These are phyloP conservation scores for Otolemur crassicaudatus DNA, from an alignment of 2,797 vertebrate genomes.

Conservation along the genomic window DNA sequence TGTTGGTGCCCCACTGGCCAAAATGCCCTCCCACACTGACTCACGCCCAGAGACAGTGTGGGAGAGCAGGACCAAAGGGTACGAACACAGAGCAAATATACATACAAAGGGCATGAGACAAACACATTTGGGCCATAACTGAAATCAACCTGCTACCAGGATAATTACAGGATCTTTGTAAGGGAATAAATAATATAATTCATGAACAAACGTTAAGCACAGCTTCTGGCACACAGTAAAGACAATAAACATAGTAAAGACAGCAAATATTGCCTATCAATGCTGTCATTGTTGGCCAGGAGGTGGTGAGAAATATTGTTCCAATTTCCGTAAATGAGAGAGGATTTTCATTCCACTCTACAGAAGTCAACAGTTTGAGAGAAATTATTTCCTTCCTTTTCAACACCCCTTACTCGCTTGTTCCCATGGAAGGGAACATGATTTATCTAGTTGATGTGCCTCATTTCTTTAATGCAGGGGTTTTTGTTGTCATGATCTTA, in stretches of 20 bases:
- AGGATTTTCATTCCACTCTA: neutral
- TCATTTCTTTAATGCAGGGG: neutral
- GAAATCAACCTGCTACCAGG: neutral
- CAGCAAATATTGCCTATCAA: neutral
- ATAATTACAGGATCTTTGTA: neutral
- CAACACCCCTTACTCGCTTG: no score
- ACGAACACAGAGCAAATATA: neutral
- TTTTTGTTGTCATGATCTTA: neutral
- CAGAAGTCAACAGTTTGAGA: slow-evolving; percentile 26
- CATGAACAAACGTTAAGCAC: neutral
- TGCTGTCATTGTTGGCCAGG: neutral
- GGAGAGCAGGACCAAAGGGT: neutral
- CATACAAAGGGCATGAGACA: neutral
- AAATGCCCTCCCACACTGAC: neutral
- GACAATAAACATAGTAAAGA: neutral
- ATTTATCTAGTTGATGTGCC: neutral
- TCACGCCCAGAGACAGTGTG: neutral
- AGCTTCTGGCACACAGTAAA: slow-evolving; percentile 1
- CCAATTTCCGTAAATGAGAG: neutral
- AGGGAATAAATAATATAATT: neutral
- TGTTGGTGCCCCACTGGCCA: neutral
- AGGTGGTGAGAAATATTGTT: neutral
- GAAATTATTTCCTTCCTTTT: neutral
- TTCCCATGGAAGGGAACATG: neutral
- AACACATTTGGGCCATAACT: neutral